Evolutionary conservation across 2,888 invertebrate genomes (phyloP).

Genomic region (Meandrusa payeni): DNA sequence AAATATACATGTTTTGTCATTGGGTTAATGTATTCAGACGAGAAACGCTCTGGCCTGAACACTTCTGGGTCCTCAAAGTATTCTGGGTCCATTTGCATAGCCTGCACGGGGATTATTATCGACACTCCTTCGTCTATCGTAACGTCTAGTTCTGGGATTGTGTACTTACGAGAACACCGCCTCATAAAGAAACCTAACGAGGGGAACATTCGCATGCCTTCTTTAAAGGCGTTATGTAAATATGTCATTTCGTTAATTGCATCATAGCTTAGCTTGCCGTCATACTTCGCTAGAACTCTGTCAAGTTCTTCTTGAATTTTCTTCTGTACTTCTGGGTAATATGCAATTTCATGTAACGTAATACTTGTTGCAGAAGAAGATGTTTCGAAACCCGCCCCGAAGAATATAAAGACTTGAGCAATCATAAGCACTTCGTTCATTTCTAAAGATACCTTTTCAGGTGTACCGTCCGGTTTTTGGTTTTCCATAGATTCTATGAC

Average conservation of each 20-base stretch:
- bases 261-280: slow-evolving; percentile 53
- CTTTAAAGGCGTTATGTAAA: slow-evolving; percentile 50
- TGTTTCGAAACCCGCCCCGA: slow-evolving; percentile 69
- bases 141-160: slow-evolving; percentile 41
- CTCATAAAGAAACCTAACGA: slow-evolving; percentile 48
- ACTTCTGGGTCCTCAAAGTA: slow-evolving; percentile 50
- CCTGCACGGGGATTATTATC: slow-evolving; percentile 52
- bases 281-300: slow-evolving; percentile 43
- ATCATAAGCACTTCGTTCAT: slow-evolving; percentile 42
- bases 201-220: slow-evolving; percentile 52
- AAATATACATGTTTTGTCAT: slow-evolving; percentile 43
- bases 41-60: slow-evolving; percentile 50
- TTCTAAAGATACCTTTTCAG: slow-evolving; percentile 44
- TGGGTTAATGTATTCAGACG: slow-evolving; percentile 27
- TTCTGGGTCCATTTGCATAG: slow-evolving; percentile 53
- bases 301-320: slow-evolving; percentile 59
- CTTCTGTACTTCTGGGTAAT: slow-evolving; percentile 53
- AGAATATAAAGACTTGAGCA: slow-evolving; percentile 58
- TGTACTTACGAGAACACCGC: slow-evolving; percentile 41
- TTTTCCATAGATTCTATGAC: slow-evolving; percentile 51
- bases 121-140: slow-evolving; percentile 53
- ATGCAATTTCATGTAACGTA: slow-evolving; percentile 58
- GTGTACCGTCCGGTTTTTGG: slow-evolving; percentile 42
- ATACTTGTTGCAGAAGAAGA: slow-evolving; percentile 63
- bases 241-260: slow-evolving; percentile 49